A percentile compares a stretch with the other conserved stretches of the same genome.
Conservation (phyloP, 1,140 invertebrate genomes). For the Trichonephila inaurata region DNA sequence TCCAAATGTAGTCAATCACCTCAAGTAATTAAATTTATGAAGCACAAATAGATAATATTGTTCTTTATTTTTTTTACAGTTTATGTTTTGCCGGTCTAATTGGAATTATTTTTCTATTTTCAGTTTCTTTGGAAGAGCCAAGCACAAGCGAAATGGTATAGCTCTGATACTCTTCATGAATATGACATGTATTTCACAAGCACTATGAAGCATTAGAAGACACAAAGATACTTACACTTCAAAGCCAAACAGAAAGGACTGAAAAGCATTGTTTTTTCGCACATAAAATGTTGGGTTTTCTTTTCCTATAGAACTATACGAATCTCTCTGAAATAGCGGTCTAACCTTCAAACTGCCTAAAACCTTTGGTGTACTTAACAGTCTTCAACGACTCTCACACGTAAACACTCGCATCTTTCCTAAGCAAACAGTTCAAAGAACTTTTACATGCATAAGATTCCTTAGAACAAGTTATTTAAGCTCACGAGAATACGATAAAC, state of each 20-base stretch:
- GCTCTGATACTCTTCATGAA: too few relatives aligned
- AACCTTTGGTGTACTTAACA: not conserved
- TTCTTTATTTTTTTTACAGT: too few relatives aligned
- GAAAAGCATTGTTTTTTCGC: not conserved
- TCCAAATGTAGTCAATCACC: too few relatives aligned
- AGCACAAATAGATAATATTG: too few relatives aligned
- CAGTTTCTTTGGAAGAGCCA: not conserved
- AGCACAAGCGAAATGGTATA: not conserved
- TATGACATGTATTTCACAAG: not conserved
- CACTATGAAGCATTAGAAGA: not conserved
- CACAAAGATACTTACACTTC: not conserved
- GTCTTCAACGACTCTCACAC: not conserved
- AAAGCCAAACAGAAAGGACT: not conserved
- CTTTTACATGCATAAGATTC: not conserved
- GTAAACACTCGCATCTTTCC: too few relatives aligned
- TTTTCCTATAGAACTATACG: constrained; percentile 9
- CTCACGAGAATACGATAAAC: not conserved
- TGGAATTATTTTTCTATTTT: not conserved
- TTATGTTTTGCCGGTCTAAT: not conserved
- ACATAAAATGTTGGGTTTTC: not conserved
- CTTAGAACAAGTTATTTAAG: not conserved
- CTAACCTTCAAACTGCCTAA: not conserved
- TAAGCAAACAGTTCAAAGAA: too few relatives aligned
- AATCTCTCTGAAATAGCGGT: not conserved
- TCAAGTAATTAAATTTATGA: too few relatives aligned